These are phyloP conservation scores for Sebastes cheni DNA, from an alignment of 2,797 vertebrate species.

Conservation along the genomic window DNA sequence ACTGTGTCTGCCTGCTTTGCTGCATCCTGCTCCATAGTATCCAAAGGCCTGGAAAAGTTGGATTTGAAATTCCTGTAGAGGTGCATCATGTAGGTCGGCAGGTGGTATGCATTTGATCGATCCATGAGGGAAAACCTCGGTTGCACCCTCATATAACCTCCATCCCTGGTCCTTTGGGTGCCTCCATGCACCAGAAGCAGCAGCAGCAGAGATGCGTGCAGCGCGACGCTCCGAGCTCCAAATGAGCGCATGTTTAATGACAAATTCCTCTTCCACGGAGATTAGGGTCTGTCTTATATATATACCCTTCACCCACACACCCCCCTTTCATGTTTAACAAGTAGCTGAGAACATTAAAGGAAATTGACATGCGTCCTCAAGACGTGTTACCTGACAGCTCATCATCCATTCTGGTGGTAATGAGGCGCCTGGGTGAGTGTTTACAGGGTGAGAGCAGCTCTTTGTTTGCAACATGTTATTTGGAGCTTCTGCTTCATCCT, in stretches of 20 bases:
- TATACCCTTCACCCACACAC: conserved; percentile 73
- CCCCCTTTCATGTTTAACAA: conserved; percentile 82
- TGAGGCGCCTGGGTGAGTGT: conserved; percentile 72
- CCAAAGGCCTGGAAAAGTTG: conserved; percentile 66
- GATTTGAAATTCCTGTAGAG: conserved; percentile 82
- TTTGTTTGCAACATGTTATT: conserved; percentile 59
- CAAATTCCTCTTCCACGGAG: conserved; percentile 63
- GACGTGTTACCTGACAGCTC: conserved; percentile 83
- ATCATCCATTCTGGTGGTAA: conserved; percentile 85
- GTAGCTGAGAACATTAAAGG: conserved; percentile 85
- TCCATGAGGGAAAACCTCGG: conserved; percentile 36
- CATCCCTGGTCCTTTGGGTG: conserved; percentile 28
- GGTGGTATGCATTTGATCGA: conserved; percentile 57
- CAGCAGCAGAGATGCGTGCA: conserved; percentile 67
- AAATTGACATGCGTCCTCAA: conserved; percentile 82
- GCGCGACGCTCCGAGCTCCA: conserved; percentile 58
- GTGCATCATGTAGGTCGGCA: conserved; percentile 84
- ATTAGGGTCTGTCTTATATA: conserved; percentile 79
- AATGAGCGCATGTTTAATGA: conserved; percentile 78
- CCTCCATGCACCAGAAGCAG: conserved; percentile 52
- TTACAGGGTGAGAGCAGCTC: conserved; percentile 62
- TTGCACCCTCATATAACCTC: conserved; percentile 14
- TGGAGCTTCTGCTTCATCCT: conserved; percentile 32
- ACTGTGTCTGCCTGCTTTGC: conserved; percentile 81
- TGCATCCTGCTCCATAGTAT: conserved; percentile 55